phyloP scores from a whole-genome alignment of 2,113 vertebrate genomes.

The Hydropotes inermis region DNA sequence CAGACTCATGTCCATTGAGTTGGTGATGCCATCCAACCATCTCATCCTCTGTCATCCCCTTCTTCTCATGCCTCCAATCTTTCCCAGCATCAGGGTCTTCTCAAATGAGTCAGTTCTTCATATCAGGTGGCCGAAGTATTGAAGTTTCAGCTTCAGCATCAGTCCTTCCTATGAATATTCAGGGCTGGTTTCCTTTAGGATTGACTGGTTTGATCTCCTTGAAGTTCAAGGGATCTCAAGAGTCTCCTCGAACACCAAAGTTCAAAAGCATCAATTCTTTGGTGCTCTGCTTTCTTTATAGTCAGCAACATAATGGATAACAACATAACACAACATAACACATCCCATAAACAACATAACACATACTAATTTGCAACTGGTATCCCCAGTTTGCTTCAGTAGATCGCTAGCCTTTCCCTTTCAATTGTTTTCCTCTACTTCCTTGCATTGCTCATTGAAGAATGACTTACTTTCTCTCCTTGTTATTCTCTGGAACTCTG shows the following conservation, averaged over 20 bases:
- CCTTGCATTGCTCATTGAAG: neutral
- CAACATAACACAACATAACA: neutral
- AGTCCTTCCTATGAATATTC: neutral
- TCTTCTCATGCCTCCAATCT: neutral
- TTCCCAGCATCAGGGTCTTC: neutral
- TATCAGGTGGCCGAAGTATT: neutral
- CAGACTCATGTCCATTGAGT: neutral
- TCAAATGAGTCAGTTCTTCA: neutral
- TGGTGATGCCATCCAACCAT: neutral
- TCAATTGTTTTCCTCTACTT: neutral
- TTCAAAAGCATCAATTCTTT: neutral
- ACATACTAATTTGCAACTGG: neutral
- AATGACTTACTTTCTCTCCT: neutral
- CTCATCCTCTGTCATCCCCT: neutral
- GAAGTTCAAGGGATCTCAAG: neutral
- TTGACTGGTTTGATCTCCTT: neutral
- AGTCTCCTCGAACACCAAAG: neutral
- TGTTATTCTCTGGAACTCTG: neutral
- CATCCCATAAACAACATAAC: neutral
- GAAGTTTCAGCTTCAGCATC: neutral
- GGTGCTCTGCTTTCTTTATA: neutral
- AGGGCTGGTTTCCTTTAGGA: neutral
- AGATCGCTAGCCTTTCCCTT: neutral
- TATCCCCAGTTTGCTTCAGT: neutral
- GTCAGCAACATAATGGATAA: neutral